phyloP scores from a whole-genome alignment of 2,113 vertebrate genomes.

The Gadus macrocephalus region DNA sequence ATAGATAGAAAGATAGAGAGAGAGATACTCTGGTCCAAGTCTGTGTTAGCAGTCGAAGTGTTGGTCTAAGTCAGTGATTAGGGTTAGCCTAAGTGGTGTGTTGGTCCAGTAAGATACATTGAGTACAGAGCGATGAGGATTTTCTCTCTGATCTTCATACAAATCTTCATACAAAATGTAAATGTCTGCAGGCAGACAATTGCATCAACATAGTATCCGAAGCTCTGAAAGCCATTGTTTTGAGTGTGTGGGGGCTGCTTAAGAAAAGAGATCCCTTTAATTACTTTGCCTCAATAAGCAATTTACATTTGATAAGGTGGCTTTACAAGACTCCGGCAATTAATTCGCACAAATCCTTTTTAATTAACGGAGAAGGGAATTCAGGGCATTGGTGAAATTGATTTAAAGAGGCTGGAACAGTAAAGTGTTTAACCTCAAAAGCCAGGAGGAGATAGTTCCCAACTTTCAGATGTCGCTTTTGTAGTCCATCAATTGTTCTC shows the following conservation, averaged over 20 bases:
- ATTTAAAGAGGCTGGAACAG: constrained; percentile 35
- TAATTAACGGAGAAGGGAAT: constrained; percentile 45
- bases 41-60: too few relatives aligned
- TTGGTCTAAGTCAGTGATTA: too few relatives aligned
- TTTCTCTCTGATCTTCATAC: too few relatives aligned
- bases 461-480: constrained; percentile 17
- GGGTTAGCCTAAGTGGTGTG: too few relatives aligned
- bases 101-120: too few relatives aligned
- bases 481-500: constrained; percentile 8
- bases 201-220: background rate
- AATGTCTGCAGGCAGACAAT: too few relatives aligned
- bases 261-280: constrained; percentile 46
- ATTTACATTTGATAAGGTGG: constrained; percentile 50
- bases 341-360: constrained; percentile 51
- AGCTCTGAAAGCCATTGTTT: constrained; percentile 32
- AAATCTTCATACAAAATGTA: too few relatives aligned
- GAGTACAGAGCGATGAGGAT: too few relatives aligned
- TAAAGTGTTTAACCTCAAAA: constrained; percentile 37
- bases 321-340: constrained; percentile 44
- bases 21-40: too few relatives aligned
- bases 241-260: constrained; percentile 18
- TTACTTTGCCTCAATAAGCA: constrained; percentile 54
- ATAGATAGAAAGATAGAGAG: too few relatives aligned
- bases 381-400: constrained; percentile 42
- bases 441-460: constrained; percentile 1